Base-by-base conservation (phyloP, 2,888 invertebrate species). In the Polymixis flavicincta region DNA sequence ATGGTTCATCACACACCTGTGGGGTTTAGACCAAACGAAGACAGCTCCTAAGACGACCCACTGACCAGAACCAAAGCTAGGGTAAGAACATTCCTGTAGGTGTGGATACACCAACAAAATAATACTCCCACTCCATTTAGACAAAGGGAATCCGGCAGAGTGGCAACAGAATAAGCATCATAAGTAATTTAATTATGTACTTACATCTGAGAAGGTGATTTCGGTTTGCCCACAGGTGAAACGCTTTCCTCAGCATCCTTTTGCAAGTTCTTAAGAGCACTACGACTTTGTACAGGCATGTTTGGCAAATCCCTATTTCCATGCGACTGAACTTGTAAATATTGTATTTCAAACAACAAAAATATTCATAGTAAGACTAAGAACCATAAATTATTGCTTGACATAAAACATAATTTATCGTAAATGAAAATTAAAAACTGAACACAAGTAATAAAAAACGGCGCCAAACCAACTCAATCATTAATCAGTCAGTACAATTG, bases 211-310 rank as follows among this genome's bases (percentile, higher is more conserved):
- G 77, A 66, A 32, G 89, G 82, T 32, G 87, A 84, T 22, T 81
- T 82, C 70, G 81, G 76, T 60, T 78, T 80, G 5, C 61, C 63
- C 54, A 65, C 60, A 67, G 60, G 74, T 76, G 64, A 73, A 86
- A 71, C 74, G 45, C 73, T 75, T 79, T 73, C 82, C 42, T 83
- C 75, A 66, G 79, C 78, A 71, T 82, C 76, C 28, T 83, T 84
- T 50, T 85, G 85, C 67, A 78, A 81, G 55, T 78, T 83, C 3
- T 71, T 77, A 11, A 55, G 28, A 71, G 79, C 85, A 65, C 81
- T 78, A 59, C 82, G 74, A 78, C 87, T 89, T 85, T 79, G 89
- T 71, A 89, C 89, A 28, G 90, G 90, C 90, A 90, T 90, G 22
- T 65, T 71, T 76, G 45, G 3, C 59, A 55, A 55, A 54, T 48